Conservation (phyloP, 1,140 invertebrate genomes). For the Papilio machaon region DNA sequence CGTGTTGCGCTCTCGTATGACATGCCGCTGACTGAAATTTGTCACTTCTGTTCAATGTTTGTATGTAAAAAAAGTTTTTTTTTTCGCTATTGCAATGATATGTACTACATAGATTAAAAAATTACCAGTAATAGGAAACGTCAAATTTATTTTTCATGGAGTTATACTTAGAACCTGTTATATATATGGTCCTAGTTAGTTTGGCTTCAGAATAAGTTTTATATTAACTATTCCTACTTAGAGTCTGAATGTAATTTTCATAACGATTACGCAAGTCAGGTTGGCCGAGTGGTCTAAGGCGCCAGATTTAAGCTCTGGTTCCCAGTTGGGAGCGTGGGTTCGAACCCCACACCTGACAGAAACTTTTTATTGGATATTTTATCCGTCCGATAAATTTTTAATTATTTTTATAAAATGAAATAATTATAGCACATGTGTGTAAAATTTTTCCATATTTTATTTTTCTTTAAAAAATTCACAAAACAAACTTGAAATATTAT, state of each 20-base stretch:
- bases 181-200: not conserved
- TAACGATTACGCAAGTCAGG: not conserved
- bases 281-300: conserved; percentile 9
- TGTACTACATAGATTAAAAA: no score
- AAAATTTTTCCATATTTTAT: no score
- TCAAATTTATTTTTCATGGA: no score
- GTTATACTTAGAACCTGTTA: no score
- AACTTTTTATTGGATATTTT: not conserved
- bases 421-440: no score
- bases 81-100: not conserved
- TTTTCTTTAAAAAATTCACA: no score
- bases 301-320: conserved; percentile 10
- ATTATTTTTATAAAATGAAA: not conserved
- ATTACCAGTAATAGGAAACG: no score
- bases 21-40: not conserved
- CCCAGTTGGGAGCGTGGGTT: conserved; percentile 1
- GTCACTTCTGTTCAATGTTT: not conserved
- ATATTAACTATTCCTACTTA: no score
- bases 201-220: not conserved
- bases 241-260: not conserved
- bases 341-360: conserved; percentile 9
- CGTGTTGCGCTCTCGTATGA: not conserved
- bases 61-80: not conserved
- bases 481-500: no score
- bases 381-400: not conserved